Conservation (phyloP, 2,797 vertebrate species). For the Coregonus sp. region DNA sequence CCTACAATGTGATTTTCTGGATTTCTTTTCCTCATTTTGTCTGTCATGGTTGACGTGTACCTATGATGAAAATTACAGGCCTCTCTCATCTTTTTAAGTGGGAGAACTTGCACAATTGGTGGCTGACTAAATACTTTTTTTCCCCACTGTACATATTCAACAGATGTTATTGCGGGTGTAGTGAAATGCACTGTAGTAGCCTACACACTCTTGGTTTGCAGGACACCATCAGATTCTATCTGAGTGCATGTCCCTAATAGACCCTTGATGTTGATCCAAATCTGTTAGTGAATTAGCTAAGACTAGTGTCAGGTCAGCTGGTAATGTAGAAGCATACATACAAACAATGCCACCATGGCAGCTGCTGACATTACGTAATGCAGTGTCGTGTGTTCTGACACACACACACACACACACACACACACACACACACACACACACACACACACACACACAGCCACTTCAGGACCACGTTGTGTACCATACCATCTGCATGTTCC, state of each 20-base stretch:
- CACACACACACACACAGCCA: constrained; percentile 5
- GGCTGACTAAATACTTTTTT: too few species aligned
- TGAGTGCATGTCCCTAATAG: neutral
- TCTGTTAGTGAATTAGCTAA: neutral
- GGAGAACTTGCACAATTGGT: too few species aligned
- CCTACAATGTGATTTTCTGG: too few species aligned
- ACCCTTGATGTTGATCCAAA: neutral
- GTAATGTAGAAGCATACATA: neutral
- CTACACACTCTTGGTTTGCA: neutral
- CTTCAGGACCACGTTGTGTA: neutral
- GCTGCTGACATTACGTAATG: neutral
- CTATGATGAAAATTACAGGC: too few species aligned
- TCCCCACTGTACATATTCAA: too few species aligned
- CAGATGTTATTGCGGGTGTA: too few species aligned
- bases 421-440: constrained; percentile 21
- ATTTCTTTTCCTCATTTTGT: too few species aligned
- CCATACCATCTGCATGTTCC: neutral
- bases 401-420: constrained; percentile 9
- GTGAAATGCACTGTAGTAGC: too few species aligned
- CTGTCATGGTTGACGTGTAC: too few species aligned
- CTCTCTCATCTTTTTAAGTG: too few species aligned
- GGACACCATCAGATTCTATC: neutral
- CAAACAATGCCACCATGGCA: neutral
- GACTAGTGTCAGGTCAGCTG: neutral
- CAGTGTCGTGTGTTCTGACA: neutral